Evolutionary conservation across 1,140 invertebrate species (phyloP).

Genomic region (Ectropis grisescens): DNA sequence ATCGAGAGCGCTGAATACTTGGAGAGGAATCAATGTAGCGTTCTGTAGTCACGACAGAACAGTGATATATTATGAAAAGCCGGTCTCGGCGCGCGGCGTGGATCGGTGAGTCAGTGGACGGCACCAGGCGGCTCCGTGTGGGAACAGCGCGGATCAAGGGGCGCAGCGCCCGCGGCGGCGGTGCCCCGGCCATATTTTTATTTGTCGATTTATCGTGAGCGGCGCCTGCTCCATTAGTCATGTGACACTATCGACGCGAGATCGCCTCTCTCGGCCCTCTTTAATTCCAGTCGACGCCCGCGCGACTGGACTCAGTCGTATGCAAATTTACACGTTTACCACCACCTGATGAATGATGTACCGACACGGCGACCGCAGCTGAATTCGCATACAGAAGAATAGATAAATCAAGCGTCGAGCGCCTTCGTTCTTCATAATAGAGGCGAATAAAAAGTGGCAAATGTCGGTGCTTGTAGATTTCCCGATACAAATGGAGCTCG

Average conservation of each 20-base stretch:
- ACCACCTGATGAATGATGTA: constrained; percentile 54
- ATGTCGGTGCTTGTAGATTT: no score
- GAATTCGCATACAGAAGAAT: no score
- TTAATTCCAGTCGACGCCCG: constrained; percentile 48
- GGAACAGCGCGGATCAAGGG: background rate
- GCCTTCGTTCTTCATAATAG: no score
- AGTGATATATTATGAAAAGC: no score
- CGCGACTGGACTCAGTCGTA: constrained; percentile 31
- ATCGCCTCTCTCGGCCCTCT: constrained; percentile 49
- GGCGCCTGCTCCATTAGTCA: constrained; percentile 66
- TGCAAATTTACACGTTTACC: constrained; percentile 51
- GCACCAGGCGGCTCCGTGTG: background rate
- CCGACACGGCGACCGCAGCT: constrained; percentile 16
- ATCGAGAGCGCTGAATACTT: no score
- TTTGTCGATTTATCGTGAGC: constrained; percentile 59
- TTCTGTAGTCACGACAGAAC: no score
- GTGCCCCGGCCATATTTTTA: constrained; percentile 45
- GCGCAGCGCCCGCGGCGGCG: constrained; percentile 21
- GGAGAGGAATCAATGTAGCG: no score
- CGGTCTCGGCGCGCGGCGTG: no score
- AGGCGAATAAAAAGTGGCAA: no score
- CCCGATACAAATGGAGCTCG: no score
- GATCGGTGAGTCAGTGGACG: background rate
- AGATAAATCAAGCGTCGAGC: no score
- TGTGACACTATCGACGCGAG: constrained; percentile 61